These are phyloP conservation scores for Acleris emargana DNA, from an alignment of 2,888 invertebrate genomes.

Conservation along the genomic window DNA sequence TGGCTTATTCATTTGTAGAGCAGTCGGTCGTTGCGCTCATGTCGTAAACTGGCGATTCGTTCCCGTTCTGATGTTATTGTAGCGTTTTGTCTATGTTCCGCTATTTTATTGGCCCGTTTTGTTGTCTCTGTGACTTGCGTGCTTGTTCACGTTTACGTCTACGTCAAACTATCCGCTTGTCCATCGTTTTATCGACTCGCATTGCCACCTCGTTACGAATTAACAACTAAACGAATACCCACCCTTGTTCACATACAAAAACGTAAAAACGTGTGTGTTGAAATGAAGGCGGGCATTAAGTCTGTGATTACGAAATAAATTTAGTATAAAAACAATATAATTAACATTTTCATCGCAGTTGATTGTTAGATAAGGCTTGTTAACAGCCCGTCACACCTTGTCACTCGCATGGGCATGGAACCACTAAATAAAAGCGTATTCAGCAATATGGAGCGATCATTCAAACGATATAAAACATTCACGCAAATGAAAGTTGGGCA, in stretches of 20 bases:
- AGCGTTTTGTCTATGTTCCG: conserved; percentile 82
- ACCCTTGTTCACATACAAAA: neutral
- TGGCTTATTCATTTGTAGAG: conserved; percentile 84
- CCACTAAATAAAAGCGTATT: conserved; percentile 32
- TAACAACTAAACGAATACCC: neutral
- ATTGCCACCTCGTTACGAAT: conserved; percentile 10
- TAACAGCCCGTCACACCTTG: conserved; percentile 62
- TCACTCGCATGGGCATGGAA: conserved; percentile 41
- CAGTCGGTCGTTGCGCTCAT: conserved; percentile 80
- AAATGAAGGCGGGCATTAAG: conserved; percentile 49
- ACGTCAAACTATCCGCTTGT: conserved; percentile 45
- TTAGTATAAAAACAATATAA: conserved; percentile 63
- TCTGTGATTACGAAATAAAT: conserved; percentile 56
- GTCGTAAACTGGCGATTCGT: conserved; percentile 83
- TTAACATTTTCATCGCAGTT: conserved; percentile 68
- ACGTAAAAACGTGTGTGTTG: conserved; percentile 31
- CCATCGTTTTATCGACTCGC: conserved; percentile 38
- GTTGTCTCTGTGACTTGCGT: conserved; percentile 71
- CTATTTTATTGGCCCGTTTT: conserved; percentile 79
- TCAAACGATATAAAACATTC: conserved; percentile 33
- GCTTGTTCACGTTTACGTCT: conserved; percentile 61
- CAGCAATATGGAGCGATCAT: conserved; percentile 33
- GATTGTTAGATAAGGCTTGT: conserved; percentile 63
- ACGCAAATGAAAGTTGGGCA: conserved; percentile 31
- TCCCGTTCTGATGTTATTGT: conserved; percentile 83